Evolutionary conservation across 2,113 vertebrate genomes (phyloP), one percentile per base, ranked within the genome.

Genomic region (Carassius auratus): DNA sequence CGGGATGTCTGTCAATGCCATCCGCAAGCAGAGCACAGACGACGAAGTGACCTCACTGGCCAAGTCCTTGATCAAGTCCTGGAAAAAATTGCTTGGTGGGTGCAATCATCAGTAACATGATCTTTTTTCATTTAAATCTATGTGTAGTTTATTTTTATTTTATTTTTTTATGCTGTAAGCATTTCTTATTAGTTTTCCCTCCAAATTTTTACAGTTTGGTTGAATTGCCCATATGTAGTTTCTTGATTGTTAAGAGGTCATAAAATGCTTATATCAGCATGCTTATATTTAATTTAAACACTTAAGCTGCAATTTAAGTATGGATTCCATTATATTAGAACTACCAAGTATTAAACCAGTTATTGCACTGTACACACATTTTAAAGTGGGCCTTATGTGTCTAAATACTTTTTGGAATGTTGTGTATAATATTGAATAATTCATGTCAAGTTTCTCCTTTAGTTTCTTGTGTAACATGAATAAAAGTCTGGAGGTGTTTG

Each of bases 1-100:
- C 48, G 98, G 98, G 81, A 99, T 99, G 98, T 99, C 98, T 23
- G 98, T 99, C 87, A 99, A 99, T 59, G 98, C 98, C 6, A 98
- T 99, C 90, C 96, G 98, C 57, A 99, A 99, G 89, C 98, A 99
- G 91, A 99, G 98, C 91, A 97, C 97, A 90, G 98, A 99, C 17
- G 98, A 99, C 26, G 98, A 99, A 90, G 97, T 99, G 81, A 99
- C 98, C 30, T 97, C 98, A 33, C 92, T 99, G 90, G 98, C 98
- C 83, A 99, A 99, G 88, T 97, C 97, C 50, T 95, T 99, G 86
- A 99, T 99, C 92, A 99, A 99, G 84, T 99, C 98, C 52, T 99
- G 98, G 98, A 99, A 99, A 91, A 99, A 99, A 90, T 95, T 99
- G 83, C 90, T 99, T 92, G 98, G 98, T 99, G 97, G 93, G 88